These are phyloP conservation scores for Beaufortia kweichowensis DNA, from an alignment of 2,113 vertebrate species.

Conservation along the genomic window DNA sequence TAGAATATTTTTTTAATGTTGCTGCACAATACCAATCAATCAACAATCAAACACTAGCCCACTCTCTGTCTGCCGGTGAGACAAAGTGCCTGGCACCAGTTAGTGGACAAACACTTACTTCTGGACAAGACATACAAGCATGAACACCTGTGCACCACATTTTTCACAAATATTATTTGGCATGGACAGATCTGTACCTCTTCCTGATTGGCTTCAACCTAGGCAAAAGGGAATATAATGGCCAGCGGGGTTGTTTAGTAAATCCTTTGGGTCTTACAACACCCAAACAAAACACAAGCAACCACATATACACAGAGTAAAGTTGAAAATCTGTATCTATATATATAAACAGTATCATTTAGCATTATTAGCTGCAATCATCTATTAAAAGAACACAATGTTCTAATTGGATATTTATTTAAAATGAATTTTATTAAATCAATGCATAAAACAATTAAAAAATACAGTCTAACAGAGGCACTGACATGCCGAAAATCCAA, in stretches of 20 bases:
- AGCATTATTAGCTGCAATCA: too few relatives aligned
- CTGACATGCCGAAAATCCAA: not conserved
- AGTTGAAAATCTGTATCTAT: too few relatives aligned
- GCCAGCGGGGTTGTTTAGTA: too few relatives aligned
- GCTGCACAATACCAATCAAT: not conserved
- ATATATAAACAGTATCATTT: too few relatives aligned
- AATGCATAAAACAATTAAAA: not conserved
- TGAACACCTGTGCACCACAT: too few relatives aligned
- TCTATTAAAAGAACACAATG: not conserved
- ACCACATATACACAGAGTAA: too few relatives aligned
- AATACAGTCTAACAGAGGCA: not conserved
- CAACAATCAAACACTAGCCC: not conserved
- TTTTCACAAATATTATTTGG: too few relatives aligned
- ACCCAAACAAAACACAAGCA: too few relatives aligned
- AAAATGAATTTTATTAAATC: not conserved
- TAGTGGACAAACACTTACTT: constrained; percentile 17
- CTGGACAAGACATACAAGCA: not conserved
- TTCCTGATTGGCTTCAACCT: too few relatives aligned
- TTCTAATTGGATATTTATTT: not conserved
- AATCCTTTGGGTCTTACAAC: too few relatives aligned
- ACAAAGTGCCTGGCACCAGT: constrained; percentile 41
- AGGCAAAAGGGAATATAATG: too few relatives aligned
- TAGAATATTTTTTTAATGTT: not conserved
- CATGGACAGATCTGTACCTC: not conserved
- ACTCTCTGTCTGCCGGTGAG: constrained; percentile 10